A percentile compares a stretch with the other conserved stretches of the same genome.
phyloP scores from a whole-genome alignment of 2,797 vertebrate species.

The Cossypha caffra region DNA sequence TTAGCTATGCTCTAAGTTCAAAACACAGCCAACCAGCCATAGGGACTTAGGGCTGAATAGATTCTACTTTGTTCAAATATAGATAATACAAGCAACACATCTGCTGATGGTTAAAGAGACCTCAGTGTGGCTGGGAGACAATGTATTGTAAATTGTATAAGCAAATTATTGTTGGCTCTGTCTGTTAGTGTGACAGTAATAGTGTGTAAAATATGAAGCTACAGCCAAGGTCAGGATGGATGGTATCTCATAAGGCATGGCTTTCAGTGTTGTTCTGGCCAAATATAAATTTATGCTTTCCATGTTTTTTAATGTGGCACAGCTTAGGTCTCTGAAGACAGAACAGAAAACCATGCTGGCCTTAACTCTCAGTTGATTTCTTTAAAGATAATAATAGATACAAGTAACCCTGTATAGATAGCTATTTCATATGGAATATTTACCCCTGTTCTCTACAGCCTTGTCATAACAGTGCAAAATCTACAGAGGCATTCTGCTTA shows the following conservation, averaged over 20 bases:
- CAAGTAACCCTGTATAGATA: not conserved
- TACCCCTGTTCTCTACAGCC: not conserved
- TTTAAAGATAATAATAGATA: constrained; percentile 40
- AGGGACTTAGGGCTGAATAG: constrained; percentile 41
- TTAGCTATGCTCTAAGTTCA: constrained; percentile 27
- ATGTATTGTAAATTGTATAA: constrained; percentile 71
- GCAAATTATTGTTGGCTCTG: constrained; percentile 69
- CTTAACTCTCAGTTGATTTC: constrained; percentile 9
- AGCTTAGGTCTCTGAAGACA: not conserved
- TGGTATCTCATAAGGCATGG: not conserved
- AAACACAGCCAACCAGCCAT: constrained; percentile 50
- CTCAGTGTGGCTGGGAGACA: constrained; percentile 69
- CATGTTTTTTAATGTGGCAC: not conserved
- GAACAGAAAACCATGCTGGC: not conserved
- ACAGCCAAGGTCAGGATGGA: constrained; percentile 57
- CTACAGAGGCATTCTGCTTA: not conserved
- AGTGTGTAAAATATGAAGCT: constrained; percentile 59
- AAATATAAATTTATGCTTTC: constrained; percentile 14
- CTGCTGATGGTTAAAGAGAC: constrained; percentile 75
- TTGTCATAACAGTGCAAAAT: constrained; percentile 34
- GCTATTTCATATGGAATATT: not conserved
- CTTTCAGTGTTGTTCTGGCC: not conserved
- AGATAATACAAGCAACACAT: constrained; percentile 71
- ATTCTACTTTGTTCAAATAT: constrained; percentile 69
- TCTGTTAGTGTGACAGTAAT: constrained; percentile 62